Percentiles rank a stretch among this genome's conserved stretches.
Conservation (phyloP, 1,140 invertebrate genomes). For the Drosophila tsacasi region DNA sequence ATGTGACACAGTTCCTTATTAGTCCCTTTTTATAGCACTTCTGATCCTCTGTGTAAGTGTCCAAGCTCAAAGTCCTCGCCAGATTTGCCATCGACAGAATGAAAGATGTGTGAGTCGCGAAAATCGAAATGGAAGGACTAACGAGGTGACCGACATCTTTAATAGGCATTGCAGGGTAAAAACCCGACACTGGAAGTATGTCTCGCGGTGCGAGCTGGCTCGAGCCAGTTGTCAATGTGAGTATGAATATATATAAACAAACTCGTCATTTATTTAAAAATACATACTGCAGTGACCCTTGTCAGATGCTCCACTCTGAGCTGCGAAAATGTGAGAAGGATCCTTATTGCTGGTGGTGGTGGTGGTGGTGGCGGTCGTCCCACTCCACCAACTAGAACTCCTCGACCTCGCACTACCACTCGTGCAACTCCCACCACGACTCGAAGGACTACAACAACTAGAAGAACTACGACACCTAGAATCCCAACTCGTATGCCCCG, state of each 20-base stretch:
- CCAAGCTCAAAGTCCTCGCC: slow-evolving; percentile 26
- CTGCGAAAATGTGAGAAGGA: slow-evolving; percentile 40
- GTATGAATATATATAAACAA: slow-evolving; percentile 2
- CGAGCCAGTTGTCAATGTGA: slow-evolving; percentile 47
- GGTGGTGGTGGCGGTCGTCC: too few species aligned
- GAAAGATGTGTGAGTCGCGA: slow-evolving; percentile 21
- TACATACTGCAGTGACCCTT: slow-evolving; percentile 37
- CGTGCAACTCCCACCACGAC: background rate
- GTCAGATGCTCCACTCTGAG: slow-evolving; percentile 11
- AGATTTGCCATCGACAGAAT: slow-evolving; percentile 18
- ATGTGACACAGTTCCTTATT: background rate
- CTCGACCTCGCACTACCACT: too few species aligned
- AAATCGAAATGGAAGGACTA: slow-evolving; percentile 14
- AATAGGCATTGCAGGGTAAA: slow-evolving; percentile 27
- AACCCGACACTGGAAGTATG: slow-evolving; percentile 19
- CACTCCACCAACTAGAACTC: too few species aligned
- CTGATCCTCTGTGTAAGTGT: slow-evolving; percentile 23
- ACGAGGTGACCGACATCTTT: slow-evolving; percentile 32
- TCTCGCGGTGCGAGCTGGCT: slow-evolving; percentile 53
- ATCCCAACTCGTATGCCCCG: too few species aligned
- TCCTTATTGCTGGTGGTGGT: background rate
- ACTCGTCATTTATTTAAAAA: background rate
- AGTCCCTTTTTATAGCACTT: slow-evolving; percentile 25
- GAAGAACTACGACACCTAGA: background rate
- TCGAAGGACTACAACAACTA: background rate